Percentiles rank a stretch among this genome's conserved stretches.
phyloP scores from a whole-genome alignment of 37 sponge, comb jelly and placozoan genomes.

The Aplysina aerophoba region DNA sequence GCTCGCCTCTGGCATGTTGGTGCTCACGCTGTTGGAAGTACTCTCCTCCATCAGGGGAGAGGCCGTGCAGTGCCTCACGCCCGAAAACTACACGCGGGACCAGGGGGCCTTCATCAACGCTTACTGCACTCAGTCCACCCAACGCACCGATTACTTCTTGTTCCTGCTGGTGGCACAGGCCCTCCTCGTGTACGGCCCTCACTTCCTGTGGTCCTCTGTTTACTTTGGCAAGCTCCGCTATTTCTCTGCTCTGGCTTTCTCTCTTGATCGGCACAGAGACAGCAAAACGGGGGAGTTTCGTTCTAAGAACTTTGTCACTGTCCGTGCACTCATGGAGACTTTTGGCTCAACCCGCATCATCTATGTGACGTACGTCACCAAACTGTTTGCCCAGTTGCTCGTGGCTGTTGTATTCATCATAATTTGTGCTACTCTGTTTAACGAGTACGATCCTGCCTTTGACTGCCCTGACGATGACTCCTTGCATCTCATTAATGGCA shows the following conservation, averaged over 20 bases:
- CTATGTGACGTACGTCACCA: neutral
- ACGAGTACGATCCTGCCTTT: conserved; percentile 48
- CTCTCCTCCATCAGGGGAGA: conserved; percentile 50
- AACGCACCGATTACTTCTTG: conserved; percentile 43
- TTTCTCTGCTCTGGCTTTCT: conserved; percentile 43
- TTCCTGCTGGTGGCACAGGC: conserved; percentile 45
- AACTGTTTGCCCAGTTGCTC: neutral
- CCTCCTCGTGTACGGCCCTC: conserved; percentile 43
- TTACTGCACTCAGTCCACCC: conserved; percentile 45
- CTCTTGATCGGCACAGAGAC: conserved; percentile 60
- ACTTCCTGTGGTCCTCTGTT: conserved; percentile 63
- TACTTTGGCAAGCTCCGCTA: conserved; percentile 61
- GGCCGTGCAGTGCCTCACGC: conserved; percentile 41
- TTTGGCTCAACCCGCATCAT: neutral
- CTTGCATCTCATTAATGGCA: neutral
- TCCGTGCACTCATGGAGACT: conserved; percentile 30
- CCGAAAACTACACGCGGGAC: conserved; percentile 32
- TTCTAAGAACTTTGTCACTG: conserved; percentile 39
- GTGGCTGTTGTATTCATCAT: neutral
- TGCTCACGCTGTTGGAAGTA: conserved; percentile 44
- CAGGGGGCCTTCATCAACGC: conserved; percentile 44
- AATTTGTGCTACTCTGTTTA: conserved; percentile 35
- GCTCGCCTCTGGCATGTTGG: conserved; percentile 39
- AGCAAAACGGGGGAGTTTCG: conserved; percentile 43
- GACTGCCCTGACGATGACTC: conserved; percentile 48